Percentiles rank a stretch among this genome's conserved stretches.
Evolutionary conservation across 2,888 invertebrate genomes (phyloP).

Genomic region (Synanthedon myopaeformis): DNA sequence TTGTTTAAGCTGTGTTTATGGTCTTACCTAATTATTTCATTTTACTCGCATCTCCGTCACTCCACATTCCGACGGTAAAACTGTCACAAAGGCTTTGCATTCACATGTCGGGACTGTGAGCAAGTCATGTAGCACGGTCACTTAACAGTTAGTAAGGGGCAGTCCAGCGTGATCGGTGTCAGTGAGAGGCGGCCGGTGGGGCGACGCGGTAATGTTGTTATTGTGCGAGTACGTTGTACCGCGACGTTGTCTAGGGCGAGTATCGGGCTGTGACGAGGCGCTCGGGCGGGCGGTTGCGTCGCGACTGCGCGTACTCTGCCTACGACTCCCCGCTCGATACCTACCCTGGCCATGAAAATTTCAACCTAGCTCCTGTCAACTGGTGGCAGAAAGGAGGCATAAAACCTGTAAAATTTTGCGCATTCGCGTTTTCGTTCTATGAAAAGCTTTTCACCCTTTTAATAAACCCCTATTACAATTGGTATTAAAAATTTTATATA

Average conservation of each 20-base stretch:
- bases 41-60: slow-evolving; percentile 36
- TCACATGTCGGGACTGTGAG: slow-evolving; percentile 33
- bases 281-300: slow-evolving; percentile 34
- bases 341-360: slow-evolving; percentile 67
- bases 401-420: not conserved
- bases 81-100: slow-evolving; percentile 31
- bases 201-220: slow-evolving; percentile 8
- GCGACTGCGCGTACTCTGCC: slow-evolving; percentile 51
- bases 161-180: slow-evolving; percentile 20
- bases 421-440: not conserved
- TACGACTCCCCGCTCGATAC: slow-evolving; percentile 44
- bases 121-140: slow-evolving; percentile 32
- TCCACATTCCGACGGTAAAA: slow-evolving; percentile 41
- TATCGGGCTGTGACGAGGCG: slow-evolving; percentile 21
- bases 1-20: not conserved
- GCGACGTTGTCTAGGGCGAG: slow-evolving; percentile 27
- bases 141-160: slow-evolving; percentile 29
- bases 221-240: slow-evolving; percentile 14
- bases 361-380: slow-evolving; percentile 61
- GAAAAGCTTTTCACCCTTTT: too few relatives aligned
- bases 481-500: too few relatives aligned
- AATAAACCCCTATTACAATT: too few relatives aligned
- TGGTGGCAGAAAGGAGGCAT: slow-evolving; percentile 56
- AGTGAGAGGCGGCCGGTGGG: slow-evolving; percentile 10
- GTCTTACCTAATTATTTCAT: slow-evolving; percentile 65